Evolutionary conservation across 2,113 vertebrate genomes (phyloP).

Genomic region (Nyctibius bracteatus): DNA sequence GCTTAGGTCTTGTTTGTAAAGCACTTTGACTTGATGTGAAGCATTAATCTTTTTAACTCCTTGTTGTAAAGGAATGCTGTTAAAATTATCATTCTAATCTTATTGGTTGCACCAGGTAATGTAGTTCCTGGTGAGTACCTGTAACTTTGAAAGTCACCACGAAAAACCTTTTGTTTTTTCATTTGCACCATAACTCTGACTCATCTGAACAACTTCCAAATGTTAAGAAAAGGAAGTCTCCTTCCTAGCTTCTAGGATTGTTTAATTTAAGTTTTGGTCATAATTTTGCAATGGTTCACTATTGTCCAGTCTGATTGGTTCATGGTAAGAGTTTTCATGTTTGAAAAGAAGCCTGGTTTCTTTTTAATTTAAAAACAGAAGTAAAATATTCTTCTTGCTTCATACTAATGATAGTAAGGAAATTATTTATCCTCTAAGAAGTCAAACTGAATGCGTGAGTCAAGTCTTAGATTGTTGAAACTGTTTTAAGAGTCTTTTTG

Average conservation of each 20-base stretch:
- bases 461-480: neutral
- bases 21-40: neutral
- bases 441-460: neutral
- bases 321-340: neutral
- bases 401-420: neutral
- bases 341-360: neutral
- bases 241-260: neutral
- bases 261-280: neutral
- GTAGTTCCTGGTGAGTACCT: neutral
- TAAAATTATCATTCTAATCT: neutral
- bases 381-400: neutral
- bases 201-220: neutral
- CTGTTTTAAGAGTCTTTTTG: neutral
- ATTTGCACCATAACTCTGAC: neutral
- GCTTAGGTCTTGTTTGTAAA: neutral
- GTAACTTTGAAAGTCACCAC: neutral
- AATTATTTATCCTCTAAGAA: neutral
- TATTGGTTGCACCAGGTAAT: neutral
- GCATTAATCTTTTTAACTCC: neutral
- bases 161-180: neutral
- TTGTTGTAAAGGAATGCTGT: neutral
- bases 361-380: neutral
- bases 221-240: neutral
- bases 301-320: neutral
- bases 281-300: neutral